phyloP scores from a whole-genome alignment of 1,140 invertebrate species.

The Drosophila malerkotliana region DNA sequence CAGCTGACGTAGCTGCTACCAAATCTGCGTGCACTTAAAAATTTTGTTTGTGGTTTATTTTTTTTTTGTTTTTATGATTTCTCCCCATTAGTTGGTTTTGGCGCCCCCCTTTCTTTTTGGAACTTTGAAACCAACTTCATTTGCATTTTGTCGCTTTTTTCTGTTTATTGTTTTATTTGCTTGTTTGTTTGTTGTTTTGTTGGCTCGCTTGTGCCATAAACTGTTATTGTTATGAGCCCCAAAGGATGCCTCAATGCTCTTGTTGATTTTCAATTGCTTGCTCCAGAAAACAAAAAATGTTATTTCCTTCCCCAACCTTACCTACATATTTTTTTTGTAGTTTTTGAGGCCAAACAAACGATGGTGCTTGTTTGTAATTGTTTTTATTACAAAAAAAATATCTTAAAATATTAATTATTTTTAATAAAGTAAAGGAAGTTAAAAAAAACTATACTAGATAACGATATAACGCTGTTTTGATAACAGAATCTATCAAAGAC shows the following conservation, averaged over 20 bases:
- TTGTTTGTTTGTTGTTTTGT: conserved; percentile 31
- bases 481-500: too few relatives aligned
- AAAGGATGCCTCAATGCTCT: conserved; percentile 30
- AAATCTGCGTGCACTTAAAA: conserved; percentile 58
- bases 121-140: conserved; percentile 38
- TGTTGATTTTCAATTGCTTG: conserved; percentile 19
- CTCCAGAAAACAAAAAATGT: background rate
- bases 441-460: too few relatives aligned
- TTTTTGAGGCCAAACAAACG: conserved; percentile 29
- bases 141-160: conserved; percentile 61
- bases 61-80: conserved; percentile 53
- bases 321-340: background rate
- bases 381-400: too few relatives aligned
- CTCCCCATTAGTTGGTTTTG: conserved; percentile 25
- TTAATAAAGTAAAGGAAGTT: too few relatives aligned
- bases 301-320: background rate
- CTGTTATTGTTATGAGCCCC: conserved; percentile 46
- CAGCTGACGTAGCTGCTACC: conserved; percentile 16
- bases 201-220: conserved; percentile 20
- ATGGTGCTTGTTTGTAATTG: background rate
- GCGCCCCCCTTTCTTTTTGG: background rate
- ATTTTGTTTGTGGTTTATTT: conserved; percentile 46
- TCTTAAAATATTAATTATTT: too few relatives aligned
- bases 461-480: too few relatives aligned
- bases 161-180: conserved; percentile 20